phyloP scores from a whole-genome alignment of 2,797 vertebrate species.

The Apogon talboti region DNA sequence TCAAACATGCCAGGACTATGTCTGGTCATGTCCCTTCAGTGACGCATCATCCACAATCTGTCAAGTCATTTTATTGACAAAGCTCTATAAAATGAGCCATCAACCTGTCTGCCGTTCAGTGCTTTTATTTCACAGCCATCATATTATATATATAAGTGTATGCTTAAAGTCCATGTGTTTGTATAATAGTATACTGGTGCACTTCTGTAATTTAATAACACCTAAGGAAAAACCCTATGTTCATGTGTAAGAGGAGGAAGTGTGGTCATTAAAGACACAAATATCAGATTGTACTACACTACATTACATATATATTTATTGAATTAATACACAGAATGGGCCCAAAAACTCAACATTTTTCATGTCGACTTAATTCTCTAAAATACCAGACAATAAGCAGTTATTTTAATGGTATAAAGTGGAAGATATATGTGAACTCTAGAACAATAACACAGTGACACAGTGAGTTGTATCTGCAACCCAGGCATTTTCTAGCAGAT shows the following conservation, averaged over 20 bases:
- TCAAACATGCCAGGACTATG: slow-evolving; percentile 27
- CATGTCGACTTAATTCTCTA: no score
- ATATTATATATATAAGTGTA: slow-evolving; percentile 3
- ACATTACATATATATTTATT: no score
- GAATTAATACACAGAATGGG: no score
- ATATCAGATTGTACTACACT: no score
- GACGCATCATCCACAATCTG: slow-evolving; percentile 51
- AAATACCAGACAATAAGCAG: no score
- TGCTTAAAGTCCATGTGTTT: neutral
- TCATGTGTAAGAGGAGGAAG: no score
- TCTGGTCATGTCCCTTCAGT: slow-evolving; percentile 53
- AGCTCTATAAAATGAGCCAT: slow-evolving; percentile 50
- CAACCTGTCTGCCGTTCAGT: slow-evolving; percentile 39
- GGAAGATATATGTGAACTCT: neutral
- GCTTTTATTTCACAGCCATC: slow-evolving; percentile 48
- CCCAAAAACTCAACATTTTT: no score
- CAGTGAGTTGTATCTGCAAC: slow-evolving; percentile 26
- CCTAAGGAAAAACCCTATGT: no score
- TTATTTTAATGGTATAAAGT: neutral
- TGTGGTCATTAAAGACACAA: no score
- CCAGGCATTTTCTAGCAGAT: slow-evolving; percentile 33
- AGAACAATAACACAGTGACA: neutral
- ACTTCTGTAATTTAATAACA: no score
- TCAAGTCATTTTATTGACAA: slow-evolving; percentile 54
- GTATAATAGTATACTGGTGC: neutral